Conservation (phyloP, 2,797 vertebrate genomes). For the Manis crassicaudata region DNA sequence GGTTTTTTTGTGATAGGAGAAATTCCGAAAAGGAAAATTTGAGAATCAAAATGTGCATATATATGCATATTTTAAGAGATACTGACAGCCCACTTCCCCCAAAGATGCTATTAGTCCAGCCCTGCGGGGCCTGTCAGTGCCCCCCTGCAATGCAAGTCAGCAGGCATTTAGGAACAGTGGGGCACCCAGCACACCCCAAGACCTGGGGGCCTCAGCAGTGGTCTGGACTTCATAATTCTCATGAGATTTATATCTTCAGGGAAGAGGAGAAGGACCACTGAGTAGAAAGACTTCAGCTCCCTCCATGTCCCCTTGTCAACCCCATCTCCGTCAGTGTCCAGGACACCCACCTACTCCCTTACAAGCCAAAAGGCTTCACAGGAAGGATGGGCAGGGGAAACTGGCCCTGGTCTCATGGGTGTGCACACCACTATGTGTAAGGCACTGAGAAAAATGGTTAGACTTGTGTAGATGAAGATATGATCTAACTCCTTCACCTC, state of each 20-base stretch:
- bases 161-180: neutral
- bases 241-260: neutral
- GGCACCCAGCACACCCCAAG: too few relatives aligned
- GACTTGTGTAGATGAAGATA: fast-evolving
- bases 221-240: neutral
- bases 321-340: neutral
- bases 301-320: neutral
- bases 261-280: neutral
- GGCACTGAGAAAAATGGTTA: neutral
- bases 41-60: neutral
- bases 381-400: too few relatives aligned
- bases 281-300: neutral
- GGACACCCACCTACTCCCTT: neutral
- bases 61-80: neutral
- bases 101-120: neutral
- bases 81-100: neutral
- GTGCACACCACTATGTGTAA: neutral
- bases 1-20: neutral
- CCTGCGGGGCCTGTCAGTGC: neutral
- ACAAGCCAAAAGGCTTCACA: neutral
- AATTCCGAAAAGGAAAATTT: neutral
- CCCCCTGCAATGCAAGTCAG: fast-evolving
- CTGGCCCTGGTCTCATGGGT: fast-evolving
- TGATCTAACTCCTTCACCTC: neutral
- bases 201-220: neutral